phyloP scores from a whole-genome alignment of 2,113 vertebrate genomes.

The Labeo rohita region DNA sequence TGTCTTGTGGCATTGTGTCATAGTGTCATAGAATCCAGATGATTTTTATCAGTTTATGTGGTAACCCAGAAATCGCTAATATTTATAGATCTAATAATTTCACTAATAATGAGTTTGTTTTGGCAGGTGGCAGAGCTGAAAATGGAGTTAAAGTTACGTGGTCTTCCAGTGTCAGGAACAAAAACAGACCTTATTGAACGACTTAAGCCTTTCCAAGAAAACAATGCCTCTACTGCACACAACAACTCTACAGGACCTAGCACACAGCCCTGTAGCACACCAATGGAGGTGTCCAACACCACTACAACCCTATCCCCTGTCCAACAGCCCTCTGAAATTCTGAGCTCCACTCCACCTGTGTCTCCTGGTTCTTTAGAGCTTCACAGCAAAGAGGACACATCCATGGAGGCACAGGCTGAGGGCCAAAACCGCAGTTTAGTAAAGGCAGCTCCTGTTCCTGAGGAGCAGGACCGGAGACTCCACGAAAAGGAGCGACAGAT shows the following conservation, averaged over 20 bases:
- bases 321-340: constrained; percentile 71
- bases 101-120: not conserved
- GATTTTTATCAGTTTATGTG: not conserved
- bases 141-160: constrained; percentile 92
- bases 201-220: constrained; percentile 91
- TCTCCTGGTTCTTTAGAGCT: constrained; percentile 82
- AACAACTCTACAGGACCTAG: constrained; percentile 8
- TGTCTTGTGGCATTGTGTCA: too few relatives aligned
- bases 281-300: constrained; percentile 71
- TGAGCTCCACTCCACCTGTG: constrained; percentile 81
- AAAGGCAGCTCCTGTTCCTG: constrained; percentile 61
- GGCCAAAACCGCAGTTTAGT: constrained; percentile 70
- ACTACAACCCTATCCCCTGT: constrained; percentile 56
- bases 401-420: constrained; percentile 72
- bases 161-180: constrained; percentile 95
- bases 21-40: not conserved
- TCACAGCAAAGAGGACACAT: constrained; percentile 78
- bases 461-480: constrained; percentile 91
- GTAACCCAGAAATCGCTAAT: not conserved
- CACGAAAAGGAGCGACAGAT: constrained; percentile 98
- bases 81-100: not conserved
- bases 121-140: constrained; percentile 93
- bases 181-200: constrained; percentile 96
- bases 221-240: constrained; percentile 55
- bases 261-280: constrained; percentile 55